Conservation (phyloP, 2,113 vertebrate genomes). For the Phasianus colchicus region DNA sequence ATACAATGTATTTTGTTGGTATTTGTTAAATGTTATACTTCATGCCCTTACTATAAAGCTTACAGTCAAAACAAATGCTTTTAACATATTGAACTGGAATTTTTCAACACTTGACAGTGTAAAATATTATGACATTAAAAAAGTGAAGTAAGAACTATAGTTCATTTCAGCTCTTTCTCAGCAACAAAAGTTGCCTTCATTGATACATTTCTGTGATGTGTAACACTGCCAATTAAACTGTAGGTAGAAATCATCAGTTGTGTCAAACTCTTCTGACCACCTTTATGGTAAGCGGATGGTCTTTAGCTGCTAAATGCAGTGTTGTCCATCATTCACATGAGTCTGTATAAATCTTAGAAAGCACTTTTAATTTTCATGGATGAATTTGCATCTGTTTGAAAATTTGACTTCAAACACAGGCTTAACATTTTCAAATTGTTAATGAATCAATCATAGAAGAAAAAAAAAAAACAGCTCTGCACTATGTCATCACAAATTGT, state of each 20-base stretch:
- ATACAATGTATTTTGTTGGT: neutral
- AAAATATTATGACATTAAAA: neutral
- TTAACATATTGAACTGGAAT: neutral
- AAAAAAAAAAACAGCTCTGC: neutral
- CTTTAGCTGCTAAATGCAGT: neutral
- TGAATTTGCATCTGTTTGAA: neutral
- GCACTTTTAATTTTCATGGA: neutral
- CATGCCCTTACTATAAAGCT: neutral
- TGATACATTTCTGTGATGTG: neutral
- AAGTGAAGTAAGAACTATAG: neutral
- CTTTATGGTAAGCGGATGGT: neutral
- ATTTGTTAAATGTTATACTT: neutral
- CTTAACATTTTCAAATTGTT: neutral
- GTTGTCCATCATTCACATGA: neutral
- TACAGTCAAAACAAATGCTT: neutral
- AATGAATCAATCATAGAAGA: neutral
- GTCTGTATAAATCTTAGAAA: neutral
- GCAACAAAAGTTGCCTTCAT: neutral
- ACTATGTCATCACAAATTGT: slow-evolving; percentile 27
- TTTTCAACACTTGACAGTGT: neutral
- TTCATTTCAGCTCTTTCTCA: neutral
- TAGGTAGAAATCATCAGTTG: neutral
- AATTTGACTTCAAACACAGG: neutral
- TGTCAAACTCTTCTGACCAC: neutral
- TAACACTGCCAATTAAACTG: neutral